These are phyloP conservation scores for Chloroceryle amazona DNA, from an alignment of 2,797 vertebrate species.

Conservation along the genomic window DNA sequence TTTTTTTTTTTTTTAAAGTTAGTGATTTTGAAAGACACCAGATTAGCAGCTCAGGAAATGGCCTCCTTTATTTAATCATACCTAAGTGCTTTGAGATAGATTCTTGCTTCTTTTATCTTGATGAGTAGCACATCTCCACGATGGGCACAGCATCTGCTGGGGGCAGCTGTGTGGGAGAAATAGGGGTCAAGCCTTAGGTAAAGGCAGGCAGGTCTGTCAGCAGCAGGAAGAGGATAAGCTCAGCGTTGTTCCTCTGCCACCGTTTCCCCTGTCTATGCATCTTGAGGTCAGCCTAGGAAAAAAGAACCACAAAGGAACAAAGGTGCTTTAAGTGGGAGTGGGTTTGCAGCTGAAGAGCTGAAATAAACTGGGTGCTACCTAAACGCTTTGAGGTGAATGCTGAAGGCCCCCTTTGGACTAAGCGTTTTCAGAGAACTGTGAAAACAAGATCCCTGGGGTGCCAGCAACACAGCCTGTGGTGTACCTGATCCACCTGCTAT, in stretches of 20 bases:
- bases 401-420: neutral
- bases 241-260: neutral
- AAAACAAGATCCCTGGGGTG: neutral
- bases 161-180: conserved; percentile 53
- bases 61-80: conserved; percentile 70
- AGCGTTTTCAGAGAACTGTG: neutral
- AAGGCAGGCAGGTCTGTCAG: conserved; percentile 29
- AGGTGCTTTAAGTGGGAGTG: conserved; percentile 6
- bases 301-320: neutral
- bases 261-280: neutral
- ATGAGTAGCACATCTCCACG: conserved; percentile 51
- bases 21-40: conserved; percentile 68
- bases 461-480: neutral
- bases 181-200: conserved; percentile 56
- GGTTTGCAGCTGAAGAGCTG: neutral
- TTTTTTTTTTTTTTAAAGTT: neutral
- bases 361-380: neutral
- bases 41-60: conserved; percentile 72
- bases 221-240: neutral
- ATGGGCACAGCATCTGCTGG: conserved; percentile 43
- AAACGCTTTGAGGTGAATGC: neutral
- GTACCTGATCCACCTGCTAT: neutral
- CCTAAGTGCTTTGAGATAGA: conserved; percentile 71
- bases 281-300: neutral
- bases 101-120: conserved; percentile 69